phyloP scores from a whole-genome alignment of 2,113 vertebrate genomes.

The Gulo gulo region DNA sequence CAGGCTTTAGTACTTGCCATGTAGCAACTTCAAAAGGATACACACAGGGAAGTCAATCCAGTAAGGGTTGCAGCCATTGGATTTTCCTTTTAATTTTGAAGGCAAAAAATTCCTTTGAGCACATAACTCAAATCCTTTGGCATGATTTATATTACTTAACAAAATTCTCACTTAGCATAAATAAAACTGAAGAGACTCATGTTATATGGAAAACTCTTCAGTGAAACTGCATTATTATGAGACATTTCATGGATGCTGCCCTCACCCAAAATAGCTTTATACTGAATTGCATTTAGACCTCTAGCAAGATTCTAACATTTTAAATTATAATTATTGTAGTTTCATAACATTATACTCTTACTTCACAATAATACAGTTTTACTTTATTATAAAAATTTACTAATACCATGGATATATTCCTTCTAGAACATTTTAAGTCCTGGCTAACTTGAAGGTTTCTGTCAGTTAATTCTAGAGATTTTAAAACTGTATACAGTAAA shows the following conservation, averaged over 20 bases:
- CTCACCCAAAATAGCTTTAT: background rate
- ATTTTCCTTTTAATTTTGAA: background rate
- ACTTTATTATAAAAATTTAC: background rate
- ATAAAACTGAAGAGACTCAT: background rate
- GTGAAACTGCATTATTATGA: background rate
- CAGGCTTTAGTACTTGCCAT: background rate
- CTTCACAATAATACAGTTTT: background rate
- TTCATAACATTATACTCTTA: background rate
- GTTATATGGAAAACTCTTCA: background rate
- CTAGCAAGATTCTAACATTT: background rate
- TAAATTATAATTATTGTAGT: background rate
- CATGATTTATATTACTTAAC: background rate
- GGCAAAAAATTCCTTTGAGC: background rate
- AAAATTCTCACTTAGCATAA: background rate
- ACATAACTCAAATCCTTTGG: background rate
- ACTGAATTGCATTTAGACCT: background rate
- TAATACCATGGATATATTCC: background rate
- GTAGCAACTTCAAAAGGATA: background rate
- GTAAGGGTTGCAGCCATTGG: background rate
- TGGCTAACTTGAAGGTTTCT: background rate
- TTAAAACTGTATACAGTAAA: background rate
- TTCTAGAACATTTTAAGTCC: background rate
- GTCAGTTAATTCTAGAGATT: conserved; percentile 2
- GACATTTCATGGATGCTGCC: background rate
- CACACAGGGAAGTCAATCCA: background rate